Evolutionary conservation across 2,113 vertebrate genomes (phyloP).

Genomic region (Macquaria ambigua): DNA sequence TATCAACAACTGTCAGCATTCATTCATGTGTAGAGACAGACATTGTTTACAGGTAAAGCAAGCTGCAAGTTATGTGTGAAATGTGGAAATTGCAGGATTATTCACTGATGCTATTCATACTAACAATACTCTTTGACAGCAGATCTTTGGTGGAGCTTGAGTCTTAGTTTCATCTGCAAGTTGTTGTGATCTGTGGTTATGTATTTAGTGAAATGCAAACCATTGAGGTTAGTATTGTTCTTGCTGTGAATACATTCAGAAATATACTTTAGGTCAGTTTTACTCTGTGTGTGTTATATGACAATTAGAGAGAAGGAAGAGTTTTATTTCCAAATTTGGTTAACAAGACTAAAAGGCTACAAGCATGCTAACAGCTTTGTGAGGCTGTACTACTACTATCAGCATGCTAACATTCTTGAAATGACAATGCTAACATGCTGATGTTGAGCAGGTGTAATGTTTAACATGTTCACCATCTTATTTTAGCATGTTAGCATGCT

Average conservation of each 20-base stretch:
- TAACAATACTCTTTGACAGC: conserved; percentile 14
- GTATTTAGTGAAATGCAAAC: conserved; percentile 12
- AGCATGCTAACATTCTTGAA: background rate
- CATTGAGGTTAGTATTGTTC: background rate
- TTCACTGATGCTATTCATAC: conserved; percentile 3
- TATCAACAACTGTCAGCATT: conserved; percentile 30
- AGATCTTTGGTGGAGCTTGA: background rate
- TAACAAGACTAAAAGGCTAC: no score
- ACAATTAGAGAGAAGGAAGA: background rate
- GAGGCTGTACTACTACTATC: background rate
- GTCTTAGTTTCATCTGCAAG: conserved; percentile 6
- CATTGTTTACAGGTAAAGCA: conserved; percentile 50
- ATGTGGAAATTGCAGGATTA: conserved; percentile 31
- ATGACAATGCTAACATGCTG: background rate
- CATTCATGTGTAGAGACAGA: conserved; percentile 31
- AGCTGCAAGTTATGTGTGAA: conserved; percentile 47
- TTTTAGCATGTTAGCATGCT: background rate
- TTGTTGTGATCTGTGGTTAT: conserved; percentile 6
- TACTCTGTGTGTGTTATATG: background rate
- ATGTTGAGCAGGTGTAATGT: background rate
- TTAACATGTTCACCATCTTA: background rate
- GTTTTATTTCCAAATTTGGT: background rate
- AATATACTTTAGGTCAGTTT: background rate
- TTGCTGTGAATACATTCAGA: conserved; percentile 17
- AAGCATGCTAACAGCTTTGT: background rate